Evolutionary conservation across 2,888 invertebrate species (phyloP).

Genomic region (Hofmannophila pseudospretella): DNA sequence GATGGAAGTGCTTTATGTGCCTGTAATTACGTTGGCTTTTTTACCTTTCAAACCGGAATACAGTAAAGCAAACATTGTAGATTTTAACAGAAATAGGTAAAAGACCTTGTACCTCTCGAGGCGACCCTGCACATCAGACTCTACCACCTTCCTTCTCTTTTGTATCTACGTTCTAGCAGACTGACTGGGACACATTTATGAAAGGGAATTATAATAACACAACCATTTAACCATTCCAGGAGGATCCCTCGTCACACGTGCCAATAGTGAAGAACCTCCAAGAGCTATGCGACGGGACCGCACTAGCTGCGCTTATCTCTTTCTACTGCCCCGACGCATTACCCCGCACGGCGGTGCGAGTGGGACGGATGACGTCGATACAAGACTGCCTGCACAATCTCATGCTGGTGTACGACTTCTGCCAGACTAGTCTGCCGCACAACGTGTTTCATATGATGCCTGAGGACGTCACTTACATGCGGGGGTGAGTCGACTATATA

Average conservation of each 20-base stretch:
- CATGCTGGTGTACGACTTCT: constrained; percentile 91
- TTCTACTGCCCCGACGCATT: constrained; percentile 86
- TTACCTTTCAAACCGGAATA: too few relatives aligned
- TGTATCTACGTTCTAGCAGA: too few relatives aligned
- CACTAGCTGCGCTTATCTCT: constrained; percentile 90
- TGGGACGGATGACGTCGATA: constrained; percentile 83
- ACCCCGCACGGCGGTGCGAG: constrained; percentile 73
- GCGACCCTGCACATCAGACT: too few relatives aligned
- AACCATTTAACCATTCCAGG: constrained; percentile 53
- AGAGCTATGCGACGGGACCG: constrained; percentile 94
- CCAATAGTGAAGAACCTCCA: constrained; percentile 87
- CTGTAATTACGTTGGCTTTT: too few relatives aligned
- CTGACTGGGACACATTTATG: too few relatives aligned
- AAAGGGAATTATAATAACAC: too few relatives aligned
- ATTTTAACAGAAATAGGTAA: too few relatives aligned
- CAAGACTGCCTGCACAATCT: constrained; percentile 96
- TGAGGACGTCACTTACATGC: constrained; percentile 96
- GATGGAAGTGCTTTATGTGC: too few relatives aligned
- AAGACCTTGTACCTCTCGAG: too few relatives aligned
- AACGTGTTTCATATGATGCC: constrained; percentile 95
- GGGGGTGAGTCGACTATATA: constrained; percentile 80
- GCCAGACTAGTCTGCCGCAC: constrained; percentile 88
- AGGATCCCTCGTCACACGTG: constrained; percentile 77
- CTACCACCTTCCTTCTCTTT: too few relatives aligned
- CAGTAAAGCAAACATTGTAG: too few relatives aligned